These are phyloP conservation scores for Halichoeres trimaculatus DNA, from an alignment of 2,113 vertebrate genomes.

Conservation along the genomic window DNA sequence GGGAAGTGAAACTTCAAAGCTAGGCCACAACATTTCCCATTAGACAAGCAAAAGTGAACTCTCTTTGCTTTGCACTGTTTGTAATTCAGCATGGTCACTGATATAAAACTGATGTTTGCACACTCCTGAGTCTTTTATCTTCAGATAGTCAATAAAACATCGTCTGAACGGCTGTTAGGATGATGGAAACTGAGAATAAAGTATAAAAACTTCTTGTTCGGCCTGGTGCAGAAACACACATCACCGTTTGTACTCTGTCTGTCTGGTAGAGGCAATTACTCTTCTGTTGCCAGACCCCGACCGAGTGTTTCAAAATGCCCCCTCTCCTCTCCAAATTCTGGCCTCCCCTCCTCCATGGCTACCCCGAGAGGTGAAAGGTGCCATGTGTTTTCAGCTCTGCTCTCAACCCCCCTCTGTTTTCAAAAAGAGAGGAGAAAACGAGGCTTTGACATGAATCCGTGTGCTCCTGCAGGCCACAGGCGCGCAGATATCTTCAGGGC, in stretches of 20 bases:
- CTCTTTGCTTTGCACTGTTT: slow-evolving; percentile 23
- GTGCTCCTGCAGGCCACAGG: slow-evolving; percentile 39
- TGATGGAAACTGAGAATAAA: background rate
- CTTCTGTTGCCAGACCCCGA: slow-evolving; percentile 54
- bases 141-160: background rate
- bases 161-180: background rate
- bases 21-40: no score
- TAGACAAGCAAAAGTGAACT: background rate
- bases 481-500: slow-evolving; percentile 44
- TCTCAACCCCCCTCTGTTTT: slow-evolving; percentile 42
- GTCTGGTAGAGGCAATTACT: slow-evolving; percentile 43
- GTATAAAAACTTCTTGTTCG: slow-evolving; percentile 26
- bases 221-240: slow-evolving; percentile 27
- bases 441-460: slow-evolving; percentile 59
- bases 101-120: slow-evolving; percentile 8
- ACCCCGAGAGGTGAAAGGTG: slow-evolving; percentile 75
- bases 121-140: background rate
- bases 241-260: background rate
- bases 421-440: slow-evolving; percentile 53
- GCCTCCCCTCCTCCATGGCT: slow-evolving; percentile 25
- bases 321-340: slow-evolving; percentile 22
- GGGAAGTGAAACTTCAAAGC: background rate
- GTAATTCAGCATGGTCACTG: background rate
- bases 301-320: slow-evolving; percentile 65
- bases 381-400: slow-evolving; percentile 73